Conservation (phyloP, 2,113 vertebrate genomes). For the Lagopus leucura region DNA sequence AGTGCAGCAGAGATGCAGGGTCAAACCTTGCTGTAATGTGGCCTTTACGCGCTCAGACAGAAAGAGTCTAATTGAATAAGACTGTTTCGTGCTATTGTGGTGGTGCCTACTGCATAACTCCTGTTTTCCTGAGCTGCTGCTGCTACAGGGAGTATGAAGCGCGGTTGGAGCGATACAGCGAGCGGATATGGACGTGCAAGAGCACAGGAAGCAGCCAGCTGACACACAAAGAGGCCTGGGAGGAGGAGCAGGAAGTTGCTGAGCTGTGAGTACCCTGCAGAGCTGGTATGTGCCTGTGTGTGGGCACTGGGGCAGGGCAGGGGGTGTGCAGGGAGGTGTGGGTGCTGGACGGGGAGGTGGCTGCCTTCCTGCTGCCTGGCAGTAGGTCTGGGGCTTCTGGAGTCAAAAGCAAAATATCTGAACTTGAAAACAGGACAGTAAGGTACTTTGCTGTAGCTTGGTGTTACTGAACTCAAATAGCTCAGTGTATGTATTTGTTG, state of each 20-base stretch:
- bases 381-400: background rate
- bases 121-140: conserved; percentile 84
- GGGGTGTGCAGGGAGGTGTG: background rate
- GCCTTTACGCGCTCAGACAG: background rate
- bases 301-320: background rate
- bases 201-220: conserved; percentile 97
- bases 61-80: background rate
- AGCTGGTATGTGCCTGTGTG: background rate
- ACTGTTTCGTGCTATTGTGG: background rate
- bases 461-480: background rate
- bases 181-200: conserved; percentile 97
- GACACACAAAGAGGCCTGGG: conserved; percentile 98
- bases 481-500: background rate
- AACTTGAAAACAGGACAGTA: background rate
- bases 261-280: conserved; percentile 89
- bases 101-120: background rate
- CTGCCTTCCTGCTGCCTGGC: background rate
- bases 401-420: background rate
- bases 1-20: rapidly evolving
- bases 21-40: background rate
- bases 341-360: background rate
- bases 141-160: conserved; percentile 91
- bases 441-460: background rate
- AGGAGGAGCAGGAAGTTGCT: conserved; percentile 98
- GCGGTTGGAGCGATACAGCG: conserved; percentile 87